Conservation (phyloP, 2,888 invertebrate species). For the Dilophus febrilis region DNA sequence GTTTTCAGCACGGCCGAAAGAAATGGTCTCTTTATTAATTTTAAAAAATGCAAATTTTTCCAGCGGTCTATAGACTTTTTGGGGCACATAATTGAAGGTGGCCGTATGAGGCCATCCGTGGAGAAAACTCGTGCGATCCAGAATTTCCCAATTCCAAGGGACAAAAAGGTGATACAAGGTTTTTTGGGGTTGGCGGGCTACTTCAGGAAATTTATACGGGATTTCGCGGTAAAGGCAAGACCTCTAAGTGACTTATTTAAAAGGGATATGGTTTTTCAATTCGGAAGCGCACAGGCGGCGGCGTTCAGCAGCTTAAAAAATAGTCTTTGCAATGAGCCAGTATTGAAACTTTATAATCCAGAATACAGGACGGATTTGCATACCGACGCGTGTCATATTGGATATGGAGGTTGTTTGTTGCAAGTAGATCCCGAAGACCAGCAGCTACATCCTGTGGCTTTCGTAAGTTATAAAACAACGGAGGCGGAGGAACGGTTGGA, state of each 20-base stretch:
- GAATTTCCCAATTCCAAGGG: not conserved
- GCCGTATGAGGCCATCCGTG: not conserved
- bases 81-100: not conserved
- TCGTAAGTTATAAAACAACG: too few species aligned
- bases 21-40: slow-evolving; percentile 5
- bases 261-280: not conserved
- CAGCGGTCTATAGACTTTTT: not conserved
- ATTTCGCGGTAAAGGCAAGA: not conserved
- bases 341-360: too few species aligned
- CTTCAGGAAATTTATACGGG: not conserved
- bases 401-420: too few species aligned
- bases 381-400: too few species aligned
- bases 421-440: too few species aligned
- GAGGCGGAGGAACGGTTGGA: too few species aligned
- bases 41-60: not conserved
- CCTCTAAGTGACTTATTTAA: not conserved
- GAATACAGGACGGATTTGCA: too few species aligned
- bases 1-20: not conserved
- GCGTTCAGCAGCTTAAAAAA: not conserved
- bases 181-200: not conserved
- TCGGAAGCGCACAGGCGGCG: not conserved
- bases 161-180: not conserved
- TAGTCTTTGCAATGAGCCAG: not conserved
- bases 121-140: not conserved
- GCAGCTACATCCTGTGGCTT: too few species aligned